Percentiles rank a stretch among this genome's conserved stretches.
Evolutionary conservation across 2,888 invertebrate species (phyloP).

Genomic region (Troides helena): DNA sequence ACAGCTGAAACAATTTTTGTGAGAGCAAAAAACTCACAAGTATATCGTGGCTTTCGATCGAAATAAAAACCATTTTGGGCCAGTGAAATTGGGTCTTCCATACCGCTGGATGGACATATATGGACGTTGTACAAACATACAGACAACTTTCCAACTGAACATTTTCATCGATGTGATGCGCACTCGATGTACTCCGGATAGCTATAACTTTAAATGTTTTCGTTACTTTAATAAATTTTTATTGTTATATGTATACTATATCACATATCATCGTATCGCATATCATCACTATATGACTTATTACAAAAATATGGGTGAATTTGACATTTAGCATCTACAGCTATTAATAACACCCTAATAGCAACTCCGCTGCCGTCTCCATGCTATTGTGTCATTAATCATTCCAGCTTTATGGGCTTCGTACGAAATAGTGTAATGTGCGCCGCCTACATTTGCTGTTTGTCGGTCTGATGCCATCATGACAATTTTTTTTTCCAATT

Average conservation of each 20-base stretch:
- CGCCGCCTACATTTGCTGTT: background rate
- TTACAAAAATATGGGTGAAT: background rate
- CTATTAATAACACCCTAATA: slow-evolving; percentile 19
- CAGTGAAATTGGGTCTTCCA: background rate
- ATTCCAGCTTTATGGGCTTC: slow-evolving; percentile 7
- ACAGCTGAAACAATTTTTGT: background rate
- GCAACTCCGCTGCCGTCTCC: slow-evolving; percentile 6
- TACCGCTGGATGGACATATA: slow-evolving; percentile 3
- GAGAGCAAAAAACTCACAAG: background rate
- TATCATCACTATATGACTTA: background rate
- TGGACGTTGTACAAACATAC: background rate
- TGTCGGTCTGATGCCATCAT: background rate
- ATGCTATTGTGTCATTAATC: slow-evolving; percentile 20
- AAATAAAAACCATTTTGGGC: background rate
- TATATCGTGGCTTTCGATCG: background rate
- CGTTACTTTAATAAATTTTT: background rate
- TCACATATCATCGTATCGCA: too few relatives aligned
- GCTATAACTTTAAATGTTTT: background rate
- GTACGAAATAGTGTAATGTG: background rate
- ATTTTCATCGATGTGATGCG: background rate
- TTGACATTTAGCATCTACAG: background rate
- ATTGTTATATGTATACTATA: background rate
- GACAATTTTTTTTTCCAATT: background rate
- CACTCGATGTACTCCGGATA: background rate
- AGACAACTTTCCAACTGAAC: background rate